phyloP scores from a whole-genome alignment of 2,113 vertebrate genomes.

The Burhinus bistriatus region DNA sequence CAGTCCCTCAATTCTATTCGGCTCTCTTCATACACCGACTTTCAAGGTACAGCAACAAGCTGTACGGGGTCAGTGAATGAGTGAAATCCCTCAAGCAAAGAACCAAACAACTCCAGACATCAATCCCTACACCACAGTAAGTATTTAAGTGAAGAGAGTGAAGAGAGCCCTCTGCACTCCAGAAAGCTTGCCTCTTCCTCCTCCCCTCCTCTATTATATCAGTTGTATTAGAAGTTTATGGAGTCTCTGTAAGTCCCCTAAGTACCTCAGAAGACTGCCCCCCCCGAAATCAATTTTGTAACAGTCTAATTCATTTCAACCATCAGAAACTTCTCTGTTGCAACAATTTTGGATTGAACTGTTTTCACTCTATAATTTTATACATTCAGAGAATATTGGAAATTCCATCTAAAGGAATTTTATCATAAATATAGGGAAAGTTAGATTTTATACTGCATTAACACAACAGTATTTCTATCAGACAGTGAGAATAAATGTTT shows the following conservation, averaged over 20 bases:
- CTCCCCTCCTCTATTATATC: not conserved
- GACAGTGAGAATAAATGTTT: not conserved
- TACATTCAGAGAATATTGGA: not conserved
- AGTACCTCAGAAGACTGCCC: not conserved
- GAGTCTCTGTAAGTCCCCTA: not conserved
- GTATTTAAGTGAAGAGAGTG: not conserved
- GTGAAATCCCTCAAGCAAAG: not conserved
- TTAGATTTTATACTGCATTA: not conserved
- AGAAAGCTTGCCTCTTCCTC: not conserved
- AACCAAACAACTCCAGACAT: not conserved
- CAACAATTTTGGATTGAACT: not conserved
- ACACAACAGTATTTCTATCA: not conserved
- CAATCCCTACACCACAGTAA: not conserved
- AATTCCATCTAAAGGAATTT: not conserved
- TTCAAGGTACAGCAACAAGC: not conserved
- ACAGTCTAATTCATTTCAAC: not conserved
- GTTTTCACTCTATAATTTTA: not conserved
- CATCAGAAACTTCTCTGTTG: not conserved
- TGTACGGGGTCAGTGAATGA: not conserved
- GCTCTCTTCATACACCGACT: not conserved
- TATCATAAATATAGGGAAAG: not conserved
- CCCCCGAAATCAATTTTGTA: not conserved
- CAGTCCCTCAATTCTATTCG: not conserved
- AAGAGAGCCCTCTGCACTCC: not conserved
- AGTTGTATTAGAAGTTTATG: not conserved